A percentile compares a stretch with the other conserved stretches of the same genome.
These are phyloP conservation scores for Eupithecia tripunctaria DNA, from an alignment of 2,888 invertebrate species.

Conservation along the genomic window DNA sequence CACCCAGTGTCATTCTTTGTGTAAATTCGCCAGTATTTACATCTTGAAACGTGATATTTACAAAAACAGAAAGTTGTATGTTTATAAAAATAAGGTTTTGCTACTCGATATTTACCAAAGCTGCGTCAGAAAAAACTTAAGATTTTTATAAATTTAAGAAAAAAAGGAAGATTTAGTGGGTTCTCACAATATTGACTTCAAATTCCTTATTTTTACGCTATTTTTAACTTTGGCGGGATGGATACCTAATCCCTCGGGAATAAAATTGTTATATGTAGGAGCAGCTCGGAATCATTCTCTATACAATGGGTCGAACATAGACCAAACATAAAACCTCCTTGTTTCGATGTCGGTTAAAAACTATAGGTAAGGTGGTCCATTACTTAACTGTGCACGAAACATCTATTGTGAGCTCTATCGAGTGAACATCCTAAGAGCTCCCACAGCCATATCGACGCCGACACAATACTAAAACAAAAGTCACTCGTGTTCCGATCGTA, in stretches of 20 bases:
- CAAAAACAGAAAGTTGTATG: not conserved
- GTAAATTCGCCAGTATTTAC: slow-evolving; percentile 28
- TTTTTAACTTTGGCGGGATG: too few species aligned
- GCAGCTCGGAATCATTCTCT: too few species aligned
- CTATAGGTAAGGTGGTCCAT: not conserved
- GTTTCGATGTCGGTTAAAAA: too few species aligned
- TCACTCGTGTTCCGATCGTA: slow-evolving; percentile 52
- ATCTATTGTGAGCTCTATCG: slow-evolving; percentile 44
- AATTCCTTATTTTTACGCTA: too few species aligned
- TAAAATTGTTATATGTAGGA: too few species aligned
- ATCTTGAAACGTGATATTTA: slow-evolving; percentile 29
- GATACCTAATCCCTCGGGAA: too few species aligned
- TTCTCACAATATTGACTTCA: too few species aligned
- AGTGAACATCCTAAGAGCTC: slow-evolving; percentile 49
- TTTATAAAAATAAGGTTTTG: not conserved
- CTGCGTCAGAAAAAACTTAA: not conserved
- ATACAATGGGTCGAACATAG: too few species aligned
- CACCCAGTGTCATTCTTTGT: slow-evolving; percentile 40
- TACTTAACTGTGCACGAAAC: slow-evolving; percentile 41
- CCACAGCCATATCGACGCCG: slow-evolving; percentile 54
- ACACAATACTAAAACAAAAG: slow-evolving; percentile 60
- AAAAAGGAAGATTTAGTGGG: too few species aligned
- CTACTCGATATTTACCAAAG: slow-evolving; percentile 1
- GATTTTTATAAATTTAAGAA: not conserved
- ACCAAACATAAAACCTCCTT: too few species aligned